Conservation (phyloP, 2,888 invertebrate species). For the Andrena flavipes region DNA sequence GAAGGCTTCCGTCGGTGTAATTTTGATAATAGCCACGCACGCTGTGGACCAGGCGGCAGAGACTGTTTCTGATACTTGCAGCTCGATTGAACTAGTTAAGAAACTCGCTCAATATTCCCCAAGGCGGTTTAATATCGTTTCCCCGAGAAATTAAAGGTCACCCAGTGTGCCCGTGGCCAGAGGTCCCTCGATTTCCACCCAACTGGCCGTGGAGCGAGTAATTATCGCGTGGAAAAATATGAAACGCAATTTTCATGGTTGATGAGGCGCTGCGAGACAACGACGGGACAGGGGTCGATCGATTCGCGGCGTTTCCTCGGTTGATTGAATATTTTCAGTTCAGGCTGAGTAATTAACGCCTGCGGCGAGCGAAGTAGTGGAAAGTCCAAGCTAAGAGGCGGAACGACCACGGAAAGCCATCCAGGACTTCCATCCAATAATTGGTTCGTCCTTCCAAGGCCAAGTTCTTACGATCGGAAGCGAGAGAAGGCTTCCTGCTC, state of each 20-base stretch:
- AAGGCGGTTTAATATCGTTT: slow-evolving; percentile 4
- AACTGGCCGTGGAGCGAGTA: neutral
- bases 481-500: neutral
- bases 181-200: neutral
- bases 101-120: neutral
- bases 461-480: slow-evolving; percentile 29
- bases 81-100: neutral
- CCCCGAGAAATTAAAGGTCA: neutral
- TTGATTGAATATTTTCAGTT: slow-evolving; percentile 52
- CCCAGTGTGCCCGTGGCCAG: neutral
- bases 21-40: slow-evolving; percentile 44
- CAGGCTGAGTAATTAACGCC: slow-evolving; percentile 53
- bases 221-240: slow-evolving; percentile 19
- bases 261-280: slow-evolving; percentile 16
- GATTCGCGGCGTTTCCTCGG: slow-evolving; percentile 26
- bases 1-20: slow-evolving; percentile 28
- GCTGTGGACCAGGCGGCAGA: neutral
- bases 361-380: slow-evolving; percentile 3
- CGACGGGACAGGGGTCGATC: slow-evolving; percentile 26
- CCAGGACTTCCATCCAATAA: slow-evolving; percentile 26
- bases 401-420: slow-evolving; percentile 12
- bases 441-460: slow-evolving; percentile 34
- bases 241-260: slow-evolving; percentile 8
- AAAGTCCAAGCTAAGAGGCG: slow-evolving; percentile 8
- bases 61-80: slow-evolving; percentile 4